These are phyloP conservation scores for Archegozetes longisetosus DNA, from an alignment of 1,140 invertebrate species.

Conservation along the genomic window DNA sequence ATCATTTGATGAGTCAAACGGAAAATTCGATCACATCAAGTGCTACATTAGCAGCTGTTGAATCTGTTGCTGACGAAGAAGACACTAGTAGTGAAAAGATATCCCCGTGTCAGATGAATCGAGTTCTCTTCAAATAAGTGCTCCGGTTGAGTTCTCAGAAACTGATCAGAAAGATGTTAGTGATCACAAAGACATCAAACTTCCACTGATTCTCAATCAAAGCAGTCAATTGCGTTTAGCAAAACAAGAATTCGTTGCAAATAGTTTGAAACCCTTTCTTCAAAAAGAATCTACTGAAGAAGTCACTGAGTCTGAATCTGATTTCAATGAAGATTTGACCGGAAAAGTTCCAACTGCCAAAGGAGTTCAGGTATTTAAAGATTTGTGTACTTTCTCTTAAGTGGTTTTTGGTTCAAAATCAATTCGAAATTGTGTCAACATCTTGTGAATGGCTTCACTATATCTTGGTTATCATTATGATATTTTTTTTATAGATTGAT, in stretches of 20 bases:
- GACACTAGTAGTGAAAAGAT: not conserved
- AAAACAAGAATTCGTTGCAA: not conserved
- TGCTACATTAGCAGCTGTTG: constrained; percentile 8
- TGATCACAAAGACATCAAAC: too few relatives aligned
- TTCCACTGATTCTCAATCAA: too few relatives aligned
- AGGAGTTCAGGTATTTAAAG: constrained; percentile 53
- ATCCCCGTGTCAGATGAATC: not conserved
- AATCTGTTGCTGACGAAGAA: constrained; percentile 10
- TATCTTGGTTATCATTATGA: too few relatives aligned
- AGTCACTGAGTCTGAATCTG: constrained; percentile 32
- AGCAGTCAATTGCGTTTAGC: too few relatives aligned
- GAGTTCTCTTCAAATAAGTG: not conserved
- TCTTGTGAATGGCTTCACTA: too few relatives aligned
- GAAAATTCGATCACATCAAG: not conserved
- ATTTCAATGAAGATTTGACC: constrained; percentile 53
- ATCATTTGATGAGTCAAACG: not conserved
- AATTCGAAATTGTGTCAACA: too few relatives aligned
- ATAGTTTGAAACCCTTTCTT: not conserved
- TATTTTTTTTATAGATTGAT: not conserved
- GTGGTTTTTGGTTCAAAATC: too few relatives aligned
- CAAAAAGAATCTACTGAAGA: constrained; percentile 21
- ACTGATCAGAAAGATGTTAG: too few relatives aligned
- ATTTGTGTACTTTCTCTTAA: too few relatives aligned
- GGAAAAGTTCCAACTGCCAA: constrained; percentile 55
- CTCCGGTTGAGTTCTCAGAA: not conserved